Evolutionary conservation across 1,140 invertebrate genomes (phyloP).

Genomic region (Goniozus legneri): DNA sequence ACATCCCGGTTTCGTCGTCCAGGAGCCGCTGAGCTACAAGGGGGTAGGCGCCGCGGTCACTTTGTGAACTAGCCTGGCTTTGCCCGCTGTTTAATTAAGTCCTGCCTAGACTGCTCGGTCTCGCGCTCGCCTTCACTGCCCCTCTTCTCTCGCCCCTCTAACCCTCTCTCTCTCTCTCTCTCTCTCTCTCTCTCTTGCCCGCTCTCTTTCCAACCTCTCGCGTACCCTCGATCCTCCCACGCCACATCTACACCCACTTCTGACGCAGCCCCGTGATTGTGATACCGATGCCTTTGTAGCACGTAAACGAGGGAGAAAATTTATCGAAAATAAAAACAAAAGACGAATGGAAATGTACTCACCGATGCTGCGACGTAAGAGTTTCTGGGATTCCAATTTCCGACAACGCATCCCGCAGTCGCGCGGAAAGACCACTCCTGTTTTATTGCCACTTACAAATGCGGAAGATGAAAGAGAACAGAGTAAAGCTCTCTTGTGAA

Average conservation of each 20-base stretch:
- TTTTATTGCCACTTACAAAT: conserved; percentile 2
- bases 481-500: too few relatives aligned
- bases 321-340: too few relatives aligned
- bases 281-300: too few relatives aligned
- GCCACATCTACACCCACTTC: background rate
- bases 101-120: conserved; percentile 46
- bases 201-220: conserved; percentile 4
- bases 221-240: conserved; percentile 4
- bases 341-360: too few relatives aligned
- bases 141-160: background rate
- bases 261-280: too few relatives aligned
- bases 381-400: too few relatives aligned
- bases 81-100: conserved; percentile 54
- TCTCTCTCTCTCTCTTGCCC: background rate
- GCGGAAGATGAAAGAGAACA: conserved; percentile 5
- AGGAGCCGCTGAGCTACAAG: conserved; percentile 24
- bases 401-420: too few relatives aligned
- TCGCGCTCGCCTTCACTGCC: conserved; percentile 11
- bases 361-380: too few relatives aligned
- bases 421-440: too few relatives aligned
- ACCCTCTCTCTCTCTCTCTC: background rate
- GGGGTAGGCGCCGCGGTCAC: conserved; percentile 47
- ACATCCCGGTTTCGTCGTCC: background rate
- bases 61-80: conserved; percentile 55
- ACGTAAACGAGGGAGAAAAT: too few relatives aligned